Conservation (phyloP, 2,797 vertebrate genomes). For the Betta splendens region DNA sequence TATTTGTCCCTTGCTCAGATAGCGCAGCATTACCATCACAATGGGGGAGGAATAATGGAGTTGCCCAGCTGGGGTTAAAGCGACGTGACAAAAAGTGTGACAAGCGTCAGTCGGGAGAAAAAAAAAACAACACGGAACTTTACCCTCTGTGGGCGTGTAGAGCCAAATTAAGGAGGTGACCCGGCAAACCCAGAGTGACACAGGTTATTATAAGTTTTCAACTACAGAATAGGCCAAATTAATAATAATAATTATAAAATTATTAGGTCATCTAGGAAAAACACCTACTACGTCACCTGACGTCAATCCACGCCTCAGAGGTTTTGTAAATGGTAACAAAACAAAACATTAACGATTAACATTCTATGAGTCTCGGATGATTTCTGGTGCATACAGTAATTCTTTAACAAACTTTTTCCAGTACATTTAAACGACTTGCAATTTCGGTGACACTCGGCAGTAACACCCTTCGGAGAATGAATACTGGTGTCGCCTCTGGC, state of each 20-base stretch:
- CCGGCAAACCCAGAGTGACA: too few relatives aligned
- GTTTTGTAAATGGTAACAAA: too few relatives aligned
- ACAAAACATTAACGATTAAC: background rate
- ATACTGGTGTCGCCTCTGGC: background rate
- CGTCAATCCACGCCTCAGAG: too few relatives aligned
- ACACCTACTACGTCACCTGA: too few relatives aligned
- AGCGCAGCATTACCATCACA: slow-evolving; percentile 80
- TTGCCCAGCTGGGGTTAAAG: slow-evolving; percentile 76
- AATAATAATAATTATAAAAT: too few relatives aligned
- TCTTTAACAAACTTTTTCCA: background rate
- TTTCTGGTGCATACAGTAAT: background rate
- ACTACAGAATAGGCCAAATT: too few relatives aligned
- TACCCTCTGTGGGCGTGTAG: slow-evolving; percentile 45
- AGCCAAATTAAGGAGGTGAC: slow-evolving; percentile 52
- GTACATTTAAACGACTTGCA: background rate
- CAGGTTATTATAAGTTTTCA: too few relatives aligned
- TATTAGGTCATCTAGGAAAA: too few relatives aligned
- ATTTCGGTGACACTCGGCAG: background rate
- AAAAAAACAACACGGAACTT: slow-evolving; percentile 35
- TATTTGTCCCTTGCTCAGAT: slow-evolving; percentile 78
- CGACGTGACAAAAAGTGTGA: slow-evolving; percentile 74
- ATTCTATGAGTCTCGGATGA: background rate
- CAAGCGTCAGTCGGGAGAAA: slow-evolving; percentile 61
- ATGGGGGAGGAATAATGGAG: slow-evolving; percentile 77
- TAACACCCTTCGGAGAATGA: background rate